phyloP scores from a whole-genome alignment of 2,113 vertebrate genomes.

The Cephalopterus ornatus region DNA sequence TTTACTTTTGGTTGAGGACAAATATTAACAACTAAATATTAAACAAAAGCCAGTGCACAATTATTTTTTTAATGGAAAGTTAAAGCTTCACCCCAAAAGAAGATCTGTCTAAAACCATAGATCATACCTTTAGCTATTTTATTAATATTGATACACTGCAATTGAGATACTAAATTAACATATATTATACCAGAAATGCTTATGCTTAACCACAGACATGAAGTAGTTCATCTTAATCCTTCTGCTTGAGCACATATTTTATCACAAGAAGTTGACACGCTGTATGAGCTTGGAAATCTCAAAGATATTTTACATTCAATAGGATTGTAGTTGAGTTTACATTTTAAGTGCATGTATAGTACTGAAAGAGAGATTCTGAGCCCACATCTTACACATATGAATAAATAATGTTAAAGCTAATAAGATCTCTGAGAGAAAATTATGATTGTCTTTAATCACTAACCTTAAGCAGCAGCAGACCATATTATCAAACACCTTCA shows the following conservation, averaged over 20 bases:
- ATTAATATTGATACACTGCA: background rate
- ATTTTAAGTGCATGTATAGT: constrained; percentile 57
- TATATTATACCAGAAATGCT: background rate
- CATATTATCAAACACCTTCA: constrained; percentile 93
- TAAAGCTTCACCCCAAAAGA: background rate
- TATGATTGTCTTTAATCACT: constrained; percentile 98
- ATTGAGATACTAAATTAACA: background rate
- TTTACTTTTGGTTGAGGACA: background rate
- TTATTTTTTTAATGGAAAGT: background rate
- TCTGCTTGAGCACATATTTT: constrained; percentile 7
- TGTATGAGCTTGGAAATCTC: constrained; percentile 50
- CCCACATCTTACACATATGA: constrained; percentile 78
- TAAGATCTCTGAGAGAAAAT: constrained; percentile 88
- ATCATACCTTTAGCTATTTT: background rate
- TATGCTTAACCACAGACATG: constrained; percentile 1
- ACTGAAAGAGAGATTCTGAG: constrained; percentile 55
- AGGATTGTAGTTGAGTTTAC: constrained; percentile 45
- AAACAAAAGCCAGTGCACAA: background rate
- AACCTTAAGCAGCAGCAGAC: constrained; percentile 89
- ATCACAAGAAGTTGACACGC: constrained; percentile 29
- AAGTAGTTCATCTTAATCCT: constrained; percentile 31
- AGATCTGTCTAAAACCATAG: background rate
- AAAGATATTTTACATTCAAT: constrained; percentile 53
- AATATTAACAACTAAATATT: background rate
- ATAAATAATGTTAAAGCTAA: constrained; percentile 93